Base-by-base conservation (phyloP, 2,888 invertebrate genomes). In the Aelia acuminata region DNA sequence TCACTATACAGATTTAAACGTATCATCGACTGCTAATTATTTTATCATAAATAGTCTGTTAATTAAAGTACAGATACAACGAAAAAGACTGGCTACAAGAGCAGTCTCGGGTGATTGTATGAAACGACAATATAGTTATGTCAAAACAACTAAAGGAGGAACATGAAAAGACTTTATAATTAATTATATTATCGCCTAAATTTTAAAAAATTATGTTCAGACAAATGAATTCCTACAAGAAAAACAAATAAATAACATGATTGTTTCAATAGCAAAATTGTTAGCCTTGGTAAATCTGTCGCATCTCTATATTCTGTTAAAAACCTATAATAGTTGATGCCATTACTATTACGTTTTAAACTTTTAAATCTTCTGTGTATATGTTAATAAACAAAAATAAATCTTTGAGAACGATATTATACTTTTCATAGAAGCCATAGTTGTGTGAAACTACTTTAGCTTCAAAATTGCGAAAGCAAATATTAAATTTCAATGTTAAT, bases 81-180 rank as follows among this genome's bases (percentile, higher is more conserved):
- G 13, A 80, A 80, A 80, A 43, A 80, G 39, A 80, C 26, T 80
- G 39, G 22, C 43, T 80, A 39, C 80, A 11, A 80, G 11, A 80
- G 35, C 80, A 43, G 43, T 43, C 22, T 43, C n/a, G 43, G n/a
- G 80, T 80, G 80, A 80, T 80, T 80, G 80, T 80, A 80, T 80
- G 80, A 80, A 80, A 80, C 80, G 80, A 80, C 80, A 80, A 80
- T 80, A 39, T 80, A n/a, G 80, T 26, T n/a, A 80, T 47, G 43
- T 39, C n/a, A 43, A 39, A 80, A 80, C 8, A 47, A 80, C 43
- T 80, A 43, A 80, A 80, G 1, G 18, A 80, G 80, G 80, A 80
- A 80, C 80, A 80, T 43, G 43, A 80, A 80, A 80, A 80, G 22
- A 43, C 43, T 80, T 43, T 43, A n/a, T 80, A 43, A 80, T 80